phyloP scores from a whole-genome alignment of 1,140 invertebrate genomes.

The Neoseiulus cucumeris region DNA sequence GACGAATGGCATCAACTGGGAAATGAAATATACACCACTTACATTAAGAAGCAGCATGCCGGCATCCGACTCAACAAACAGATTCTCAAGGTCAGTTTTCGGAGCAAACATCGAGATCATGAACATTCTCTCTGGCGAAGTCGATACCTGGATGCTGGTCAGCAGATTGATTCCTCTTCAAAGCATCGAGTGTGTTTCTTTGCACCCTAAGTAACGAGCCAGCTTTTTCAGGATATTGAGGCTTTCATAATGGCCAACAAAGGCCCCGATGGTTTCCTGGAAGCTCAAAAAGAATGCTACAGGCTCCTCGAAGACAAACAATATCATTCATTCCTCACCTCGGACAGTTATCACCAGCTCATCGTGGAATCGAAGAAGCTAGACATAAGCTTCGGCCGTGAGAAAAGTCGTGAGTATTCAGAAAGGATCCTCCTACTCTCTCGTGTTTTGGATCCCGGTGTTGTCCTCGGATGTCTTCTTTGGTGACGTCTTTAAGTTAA shows the following conservation, averaged over 20 bases:
- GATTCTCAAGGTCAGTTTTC: slow-evolving; percentile 18
- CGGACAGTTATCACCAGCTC: slow-evolving; percentile 58
- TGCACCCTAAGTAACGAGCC: not conserved
- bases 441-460: too few species aligned
- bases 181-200: not conserved
- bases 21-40: slow-evolving; percentile 70
- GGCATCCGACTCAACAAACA: slow-evolving; percentile 54
- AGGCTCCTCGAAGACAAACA: slow-evolving; percentile 61
- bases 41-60: slow-evolving; percentile 50
- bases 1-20: slow-evolving; percentile 63
- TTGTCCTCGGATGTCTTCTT: too few species aligned
- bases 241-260: slow-evolving; percentile 62
- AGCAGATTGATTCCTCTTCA: too few species aligned
- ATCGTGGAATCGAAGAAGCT: slow-evolving; percentile 29
- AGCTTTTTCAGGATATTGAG: slow-evolving; percentile 48
- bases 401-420: slow-evolving; percentile 23
- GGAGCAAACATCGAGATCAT: too few species aligned
- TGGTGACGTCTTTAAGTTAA: too few species aligned
- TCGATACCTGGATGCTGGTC: too few species aligned
- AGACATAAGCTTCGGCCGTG: slow-evolving; percentile 43
- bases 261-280: slow-evolving; percentile 68
- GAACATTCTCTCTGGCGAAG: too few species aligned
- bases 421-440: too few species aligned
- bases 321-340: slow-evolving; percentile 66
- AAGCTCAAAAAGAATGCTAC: slow-evolving; percentile 57